These are phyloP conservation scores for Clarias batrachus DNA, from an alignment of 2,113 vertebrate genomes.

Conservation along the genomic window DNA sequence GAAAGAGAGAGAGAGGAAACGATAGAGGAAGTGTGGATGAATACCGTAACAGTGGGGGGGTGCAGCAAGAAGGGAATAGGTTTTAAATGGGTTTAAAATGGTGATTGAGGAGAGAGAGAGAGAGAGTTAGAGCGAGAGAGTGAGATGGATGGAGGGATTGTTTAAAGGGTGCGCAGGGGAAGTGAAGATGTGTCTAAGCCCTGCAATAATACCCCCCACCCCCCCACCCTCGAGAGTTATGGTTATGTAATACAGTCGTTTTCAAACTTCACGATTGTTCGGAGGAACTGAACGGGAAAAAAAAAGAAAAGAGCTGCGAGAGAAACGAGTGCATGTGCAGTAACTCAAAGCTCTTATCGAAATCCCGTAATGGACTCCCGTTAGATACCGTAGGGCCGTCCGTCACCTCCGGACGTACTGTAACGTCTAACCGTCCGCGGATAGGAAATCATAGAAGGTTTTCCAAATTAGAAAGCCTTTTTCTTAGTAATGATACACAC, in stretches of 20 bases:
- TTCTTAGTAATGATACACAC: too few species aligned
- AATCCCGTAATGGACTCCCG: neutral
- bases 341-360: neutral
- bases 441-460: too few species aligned
- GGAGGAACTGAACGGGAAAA: neutral
- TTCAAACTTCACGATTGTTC: neutral
- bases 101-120: slow-evolving; percentile 26
- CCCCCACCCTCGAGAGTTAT: neutral
- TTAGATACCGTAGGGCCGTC: neutral
- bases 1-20: slow-evolving; percentile 51
- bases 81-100: slow-evolving; percentile 1
- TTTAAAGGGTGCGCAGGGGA: slow-evolving; percentile 29
- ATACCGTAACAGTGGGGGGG: neutral
- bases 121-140: slow-evolving; percentile 13
- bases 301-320: neutral
- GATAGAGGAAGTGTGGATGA: slow-evolving; percentile 37
- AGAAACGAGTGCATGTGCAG: neutral
- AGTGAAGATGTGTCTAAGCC: slow-evolving; percentile 18
- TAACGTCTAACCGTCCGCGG: too few species aligned
- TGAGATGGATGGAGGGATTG: neutral
- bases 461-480: too few species aligned
- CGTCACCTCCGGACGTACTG: neutral
- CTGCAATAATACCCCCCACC: neutral
- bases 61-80: neutral
- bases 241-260: slow-evolving; percentile 19